Evolutionary conservation across 2,113 vertebrate genomes (phyloP).

Genomic region (Aspidoscelis tigris): DNA sequence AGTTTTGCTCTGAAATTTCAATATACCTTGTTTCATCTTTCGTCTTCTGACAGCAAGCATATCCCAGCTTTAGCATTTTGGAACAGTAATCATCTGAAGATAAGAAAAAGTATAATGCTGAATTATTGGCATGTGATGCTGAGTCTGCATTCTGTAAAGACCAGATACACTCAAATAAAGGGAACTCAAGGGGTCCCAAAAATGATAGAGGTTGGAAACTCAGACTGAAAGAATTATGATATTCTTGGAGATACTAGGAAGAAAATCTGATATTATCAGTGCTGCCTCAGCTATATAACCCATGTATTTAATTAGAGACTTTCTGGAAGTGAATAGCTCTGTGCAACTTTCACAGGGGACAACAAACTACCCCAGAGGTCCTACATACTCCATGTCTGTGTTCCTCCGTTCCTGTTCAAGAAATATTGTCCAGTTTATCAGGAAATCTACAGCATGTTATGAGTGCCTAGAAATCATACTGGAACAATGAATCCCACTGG

Average conservation of each 20-base stretch:
- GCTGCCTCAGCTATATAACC: too few species aligned
- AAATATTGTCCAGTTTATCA: too few species aligned
- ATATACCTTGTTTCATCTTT: conserved; percentile 81
- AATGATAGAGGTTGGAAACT: background rate
- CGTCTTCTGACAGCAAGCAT: conserved; percentile 79
- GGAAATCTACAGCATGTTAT: too few species aligned
- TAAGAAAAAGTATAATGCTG: conserved; percentile 31
- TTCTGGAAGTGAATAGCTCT: too few species aligned
- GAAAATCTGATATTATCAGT: too few species aligned
- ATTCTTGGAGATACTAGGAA: background rate
- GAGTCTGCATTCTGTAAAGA: background rate
- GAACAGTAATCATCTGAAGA: conserved; percentile 78
- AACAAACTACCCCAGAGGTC: too few species aligned
- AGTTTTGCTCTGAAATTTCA: conserved; percentile 32
- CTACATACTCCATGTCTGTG: too few species aligned
- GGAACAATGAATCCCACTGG: too few species aligned
- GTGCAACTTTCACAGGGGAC: too few species aligned
- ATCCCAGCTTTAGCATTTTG: conserved; percentile 74
- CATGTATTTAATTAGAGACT: too few species aligned
- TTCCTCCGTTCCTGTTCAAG: too few species aligned
- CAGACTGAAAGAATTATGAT: background rate
- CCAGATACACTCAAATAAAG: background rate
- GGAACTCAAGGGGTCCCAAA: background rate
- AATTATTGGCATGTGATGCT: background rate
- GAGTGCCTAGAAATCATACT: too few species aligned